Evolutionary conservation across 2,888 invertebrate genomes (phyloP), one percentile per base, ranked within the genome.

Genomic region (Sicus ferrugineus): DNA sequence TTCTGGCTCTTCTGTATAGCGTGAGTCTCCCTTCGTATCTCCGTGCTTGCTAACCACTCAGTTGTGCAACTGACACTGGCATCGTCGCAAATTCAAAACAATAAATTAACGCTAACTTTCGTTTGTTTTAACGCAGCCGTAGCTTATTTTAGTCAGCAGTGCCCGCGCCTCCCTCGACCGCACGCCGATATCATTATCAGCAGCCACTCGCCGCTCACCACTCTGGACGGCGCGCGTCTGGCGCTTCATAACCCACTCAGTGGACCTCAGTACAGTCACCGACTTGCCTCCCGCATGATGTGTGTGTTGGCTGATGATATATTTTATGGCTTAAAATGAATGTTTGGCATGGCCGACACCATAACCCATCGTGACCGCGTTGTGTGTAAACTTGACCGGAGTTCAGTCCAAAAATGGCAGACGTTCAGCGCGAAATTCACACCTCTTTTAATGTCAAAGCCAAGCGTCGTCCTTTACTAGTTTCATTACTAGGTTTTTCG

Each of bases 71-170:
- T 67, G 67, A 67, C 59, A 67, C 58, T 31, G 48, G 48, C 58
- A 67, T 59, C 58, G 58, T 34, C 26, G 63, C 63, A 54, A 58
- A 31, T 67, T 59, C 21, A 46, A 67, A 67, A 48, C 46, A 59
- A 67, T 67, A 67, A 67, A 67, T 67, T 67, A 67, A 59, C 58
- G 48, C 42, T 59, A 67, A 67, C 67, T 67, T 67, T 59, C 58
- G 59, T 58, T 67, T 67, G 59, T 67, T 67, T 46, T 54, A 34
- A 30, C 38, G 66, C 42, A 38, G 19, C 28, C 23, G 42, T 21
- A 42, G 38, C 61, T 26, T 42, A 42, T 61, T 54, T 23, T 28
- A 26, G 54, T 14, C 26, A 28, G 21, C 48, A 48, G 21, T 34
- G 21, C 59, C 6, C 19, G 23, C 3, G 6, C 30, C 30, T 14